phyloP scores from a whole-genome alignment of 2,888 invertebrate species.

The Branchipolynoe longqiensis region DNA sequence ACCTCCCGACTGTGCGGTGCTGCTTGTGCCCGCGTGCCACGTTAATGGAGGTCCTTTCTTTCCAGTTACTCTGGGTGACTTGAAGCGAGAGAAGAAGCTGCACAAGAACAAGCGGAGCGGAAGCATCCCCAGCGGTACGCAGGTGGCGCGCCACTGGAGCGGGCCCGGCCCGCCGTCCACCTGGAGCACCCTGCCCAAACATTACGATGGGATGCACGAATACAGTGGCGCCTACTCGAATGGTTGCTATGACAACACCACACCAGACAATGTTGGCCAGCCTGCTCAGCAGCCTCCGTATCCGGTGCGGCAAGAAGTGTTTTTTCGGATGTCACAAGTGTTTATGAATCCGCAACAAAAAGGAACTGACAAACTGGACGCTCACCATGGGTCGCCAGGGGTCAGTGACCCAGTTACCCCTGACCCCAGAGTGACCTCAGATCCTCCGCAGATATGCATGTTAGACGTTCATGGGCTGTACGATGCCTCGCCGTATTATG shows the following conservation, averaged over 20 bases:
- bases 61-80: background rate
- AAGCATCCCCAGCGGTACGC: background rate
- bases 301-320: conserved; percentile 41
- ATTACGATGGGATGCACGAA: conserved; percentile 25
- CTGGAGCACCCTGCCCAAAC: conserved; percentile 3
- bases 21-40: too few species aligned
- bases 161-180: conserved; percentile 9
- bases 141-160: background rate
- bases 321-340: conserved; percentile 30
- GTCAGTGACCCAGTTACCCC: background rate
- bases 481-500: background rate
- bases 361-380: background rate
- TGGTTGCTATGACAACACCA: conserved; percentile 21
- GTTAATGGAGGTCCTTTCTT: too few species aligned
- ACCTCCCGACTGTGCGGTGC: too few species aligned
- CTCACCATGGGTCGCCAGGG: background rate
- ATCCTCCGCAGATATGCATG: background rate
- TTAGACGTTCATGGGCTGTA: conserved; percentile 2
- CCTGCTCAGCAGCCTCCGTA: background rate
- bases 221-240: conserved; percentile 19
- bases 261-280: background rate
- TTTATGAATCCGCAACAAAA: conserved; percentile 8
- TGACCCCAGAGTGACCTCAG: background rate
- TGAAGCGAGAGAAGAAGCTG: conserved; percentile 5
- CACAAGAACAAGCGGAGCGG: conserved; percentile 21